Conservation (phyloP, 2,888 invertebrate genomes). For the Drosophila bunnanda region DNA sequence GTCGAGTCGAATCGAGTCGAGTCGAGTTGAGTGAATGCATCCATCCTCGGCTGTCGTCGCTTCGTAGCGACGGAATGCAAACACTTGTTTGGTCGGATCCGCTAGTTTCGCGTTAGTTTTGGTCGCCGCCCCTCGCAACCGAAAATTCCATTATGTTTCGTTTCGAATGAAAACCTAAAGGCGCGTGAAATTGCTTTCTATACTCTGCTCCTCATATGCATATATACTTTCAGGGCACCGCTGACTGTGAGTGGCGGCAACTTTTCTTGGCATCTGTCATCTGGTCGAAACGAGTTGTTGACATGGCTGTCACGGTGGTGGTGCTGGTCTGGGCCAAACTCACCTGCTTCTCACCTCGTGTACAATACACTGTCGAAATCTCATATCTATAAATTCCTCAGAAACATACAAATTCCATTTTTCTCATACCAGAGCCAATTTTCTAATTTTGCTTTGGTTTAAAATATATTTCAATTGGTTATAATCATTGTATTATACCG, state of each 20-base stretch:
- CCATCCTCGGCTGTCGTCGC: constrained; percentile 41
- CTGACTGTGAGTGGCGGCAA: constrained; percentile 25
- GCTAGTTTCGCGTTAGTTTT: constrained; percentile 15
- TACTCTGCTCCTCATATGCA: constrained; percentile 3
- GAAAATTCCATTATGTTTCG: constrained; percentile 50
- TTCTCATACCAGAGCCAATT: neutral
- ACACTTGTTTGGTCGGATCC: constrained; percentile 65
- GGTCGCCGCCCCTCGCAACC: constrained; percentile 41
- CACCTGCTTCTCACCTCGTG: constrained; percentile 8
- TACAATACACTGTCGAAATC: constrained; percentile 2
- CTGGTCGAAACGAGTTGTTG: constrained; percentile 38
- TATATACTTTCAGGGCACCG: constrained; percentile 13
- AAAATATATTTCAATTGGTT: neutral
- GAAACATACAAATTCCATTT: neutral
- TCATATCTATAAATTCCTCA: neutral
- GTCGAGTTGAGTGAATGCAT: constrained; percentile 2
- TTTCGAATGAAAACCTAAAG: constrained; percentile 39
- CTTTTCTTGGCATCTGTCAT: constrained; percentile 47
- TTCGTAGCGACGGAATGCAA: constrained; percentile 80
- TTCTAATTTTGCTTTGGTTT: neutral
- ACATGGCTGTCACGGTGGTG: constrained; percentile 16
- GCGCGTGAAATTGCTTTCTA: constrained; percentile 57
- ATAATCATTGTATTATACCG: neutral
- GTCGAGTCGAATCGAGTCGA: constrained; percentile 1
- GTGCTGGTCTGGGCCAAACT: constrained; percentile 14